These are phyloP conservation scores for Dryobotodes eremita DNA, from an alignment of 2,888 invertebrate genomes.

Conservation along the genomic window DNA sequence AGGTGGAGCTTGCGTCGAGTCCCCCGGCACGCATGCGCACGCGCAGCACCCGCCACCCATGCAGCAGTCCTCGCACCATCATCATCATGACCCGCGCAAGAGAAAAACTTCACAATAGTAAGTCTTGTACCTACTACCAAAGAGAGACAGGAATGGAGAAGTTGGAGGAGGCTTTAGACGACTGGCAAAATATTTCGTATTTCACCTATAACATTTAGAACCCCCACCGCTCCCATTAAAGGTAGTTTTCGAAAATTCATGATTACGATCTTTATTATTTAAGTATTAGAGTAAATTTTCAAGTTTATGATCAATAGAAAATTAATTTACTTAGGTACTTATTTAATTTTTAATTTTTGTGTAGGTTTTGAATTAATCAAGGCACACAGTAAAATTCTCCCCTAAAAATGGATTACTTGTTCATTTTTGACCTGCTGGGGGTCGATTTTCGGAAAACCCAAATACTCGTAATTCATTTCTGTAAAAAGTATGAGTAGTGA, in stretches of 20 bases:
- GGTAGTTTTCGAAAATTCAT: background rate
- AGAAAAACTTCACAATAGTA: conserved; percentile 75
- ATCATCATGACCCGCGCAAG: conserved; percentile 73
- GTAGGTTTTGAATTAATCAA: too few species aligned
- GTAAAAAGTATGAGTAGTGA: too few species aligned
- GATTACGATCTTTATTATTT: background rate
- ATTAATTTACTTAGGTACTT: too few species aligned
- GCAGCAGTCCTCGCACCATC: conserved; percentile 61
- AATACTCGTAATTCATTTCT: too few species aligned
- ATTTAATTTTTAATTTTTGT: too few species aligned
- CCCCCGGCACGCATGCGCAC: conserved; percentile 44
- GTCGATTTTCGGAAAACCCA: too few species aligned
- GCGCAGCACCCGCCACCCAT: conserved; percentile 61
- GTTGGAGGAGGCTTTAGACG: background rate
- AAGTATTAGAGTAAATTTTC: too few species aligned
- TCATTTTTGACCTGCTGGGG: too few species aligned
- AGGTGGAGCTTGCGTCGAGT: conserved; percentile 60
- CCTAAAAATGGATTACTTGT: too few species aligned
- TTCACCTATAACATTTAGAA: background rate
- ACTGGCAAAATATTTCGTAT: background rate
- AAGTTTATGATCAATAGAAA: too few species aligned
- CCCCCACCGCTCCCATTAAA: background rate
- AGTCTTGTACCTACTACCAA: conserved; percentile 58
- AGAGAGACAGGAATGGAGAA: background rate
- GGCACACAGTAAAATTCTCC: too few species aligned